Base-by-base conservation (phyloP, 2,113 vertebrate species). In the Phaethon lepturus region DNA sequence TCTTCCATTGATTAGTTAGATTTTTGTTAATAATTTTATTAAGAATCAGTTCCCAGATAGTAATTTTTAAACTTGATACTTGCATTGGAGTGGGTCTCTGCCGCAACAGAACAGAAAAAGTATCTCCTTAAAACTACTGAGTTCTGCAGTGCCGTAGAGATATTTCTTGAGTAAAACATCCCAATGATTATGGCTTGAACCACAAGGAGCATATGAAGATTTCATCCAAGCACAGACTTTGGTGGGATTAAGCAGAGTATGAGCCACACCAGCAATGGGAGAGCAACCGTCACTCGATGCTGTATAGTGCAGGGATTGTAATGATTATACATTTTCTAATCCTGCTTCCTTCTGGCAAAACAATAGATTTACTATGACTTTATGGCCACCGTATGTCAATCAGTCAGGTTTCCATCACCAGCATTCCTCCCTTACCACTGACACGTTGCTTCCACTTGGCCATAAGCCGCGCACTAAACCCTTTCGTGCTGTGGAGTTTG, bases 381-480 rank as follows among this genome's bases (percentile, higher is more conserved):
- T 96, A 94, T 93, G 92, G 94, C 84, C 95, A 85, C 86, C 8
- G 40, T 76, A 20, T 89, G 95, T 97, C 96, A 97, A 91, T 97
- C 97, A 96, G 74, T 88, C 4, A 29, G 38, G 73, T 92, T 96
- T 97, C 97, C 73, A 94, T 93, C 93, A 90, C 86, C 88, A 93
- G 92, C 92, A 94, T 96, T 97, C 96, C 95, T 97, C 47, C 92
- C 93, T 95, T 75, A 93, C 95, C 88, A 0, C 96, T 96, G 97
- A 84, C 97, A 94, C 33, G 88, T 85, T 97, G 96, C 97, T 97
- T 93, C 97, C 90, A 97, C 97, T 98, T 97, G 98, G 97, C 96
- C 59, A 1, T 93, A 97, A 98, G 97, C 97, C 92, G 33, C 64
- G 14, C 10, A 9, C 90, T 97, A 98, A 98, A 98, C 95, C 96